Base-by-base conservation (phyloP, 1,140 invertebrate species). In the Lepidotrigona ventralis region DNA sequence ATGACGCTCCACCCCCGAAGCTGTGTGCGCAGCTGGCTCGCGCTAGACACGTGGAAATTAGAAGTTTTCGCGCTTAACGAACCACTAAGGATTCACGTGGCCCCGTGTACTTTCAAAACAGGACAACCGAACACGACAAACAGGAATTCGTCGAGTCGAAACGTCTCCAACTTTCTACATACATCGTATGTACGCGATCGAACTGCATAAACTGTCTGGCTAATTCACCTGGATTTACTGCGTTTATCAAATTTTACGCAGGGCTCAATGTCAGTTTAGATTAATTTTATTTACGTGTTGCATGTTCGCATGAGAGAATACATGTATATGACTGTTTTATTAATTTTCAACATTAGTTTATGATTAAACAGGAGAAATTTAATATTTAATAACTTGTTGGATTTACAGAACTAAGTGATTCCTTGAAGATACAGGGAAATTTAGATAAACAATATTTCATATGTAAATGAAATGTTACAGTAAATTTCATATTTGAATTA, bases 51-150 rank as follows among this genome's bases (percentile, higher is more conserved):
- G 56, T 53, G 54, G 54, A 83, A 83, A 78, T 83, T 78, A 71
- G 68, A 83, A 78, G 66, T 83, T 78, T 78, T 83, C 54, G 26
- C 81, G 66, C 74, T 83, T 71, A 78, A 78, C 66, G 66, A 83
- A 83, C 81, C 81, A 77, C 74, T 70, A 70, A 60, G 74, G 26
- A 58, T 75, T 15, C 54, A 23, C 64, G 15, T 2, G 54, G 5
- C 81, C 39, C 8, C n/a, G 74, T 77, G 63, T 70, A 70, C 74
- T 60, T 53, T 70, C 54, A 77, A 82, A 82, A 77, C 81, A 82
- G 70, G 33, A 33, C 33, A 33, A 1, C 5, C n/a, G 23, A 53
- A 46, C n/a, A 19, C n/a, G 46, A 8, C 6, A 17, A 14, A 26
- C 39, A 46, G 23, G 21, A 33, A 39, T 8, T 68, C 17, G 39